Evolutionary conservation across 1,140 invertebrate genomes (phyloP), one percentile per base, ranked within the genome.

Genomic region (Aphelenchoides fujianensis): DNA sequence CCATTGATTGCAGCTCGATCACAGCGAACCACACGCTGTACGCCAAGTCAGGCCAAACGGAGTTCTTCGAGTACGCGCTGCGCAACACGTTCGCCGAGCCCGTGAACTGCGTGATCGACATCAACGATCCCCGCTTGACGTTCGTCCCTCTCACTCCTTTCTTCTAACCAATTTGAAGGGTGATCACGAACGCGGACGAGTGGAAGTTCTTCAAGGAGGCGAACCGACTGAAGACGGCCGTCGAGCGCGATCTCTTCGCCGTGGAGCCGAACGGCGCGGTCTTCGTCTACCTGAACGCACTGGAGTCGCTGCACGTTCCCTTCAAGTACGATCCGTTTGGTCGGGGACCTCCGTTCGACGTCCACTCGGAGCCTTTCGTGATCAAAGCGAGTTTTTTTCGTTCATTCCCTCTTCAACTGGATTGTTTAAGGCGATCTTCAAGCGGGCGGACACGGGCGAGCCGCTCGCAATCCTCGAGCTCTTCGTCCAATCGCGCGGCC

Each of bases 51-150:
- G 75, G 75, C n/a, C 72, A 80, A 71, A 31, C 71, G 9, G 31
- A 74, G 31, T 74, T 79, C 53, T 75, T 77, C 31, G 66, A 72
- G 19, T 77, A 66, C 41, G 27, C 32, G n/a, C 35, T 77, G 16
- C 35, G 48, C 35, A 76, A 77, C 48, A 79, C 77, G 12, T 80
- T 80, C 19, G 57, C 77, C 3, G 77, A 80, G 19, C 54, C 52
- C 12, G 55, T 78, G 27, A 62, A 68, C 57, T 79, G 77, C 64
- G 53, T 34, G 12, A 30, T 77, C 16, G 77, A 77, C 53, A 66
- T 81, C 31, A 79, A 54, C 19, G 76, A 76, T 41, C 3, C 23
- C 7, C 23, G 72, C 7, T 62, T 76, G 19, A n/a, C n/a, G n/a
- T n/a, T n/a, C n/a, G n/a, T n/a, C n/a, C n/a, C n/a, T n/a, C n/a